Conservation (phyloP, 2,888 invertebrate species). For the Stictocephala bisonia region DNA sequence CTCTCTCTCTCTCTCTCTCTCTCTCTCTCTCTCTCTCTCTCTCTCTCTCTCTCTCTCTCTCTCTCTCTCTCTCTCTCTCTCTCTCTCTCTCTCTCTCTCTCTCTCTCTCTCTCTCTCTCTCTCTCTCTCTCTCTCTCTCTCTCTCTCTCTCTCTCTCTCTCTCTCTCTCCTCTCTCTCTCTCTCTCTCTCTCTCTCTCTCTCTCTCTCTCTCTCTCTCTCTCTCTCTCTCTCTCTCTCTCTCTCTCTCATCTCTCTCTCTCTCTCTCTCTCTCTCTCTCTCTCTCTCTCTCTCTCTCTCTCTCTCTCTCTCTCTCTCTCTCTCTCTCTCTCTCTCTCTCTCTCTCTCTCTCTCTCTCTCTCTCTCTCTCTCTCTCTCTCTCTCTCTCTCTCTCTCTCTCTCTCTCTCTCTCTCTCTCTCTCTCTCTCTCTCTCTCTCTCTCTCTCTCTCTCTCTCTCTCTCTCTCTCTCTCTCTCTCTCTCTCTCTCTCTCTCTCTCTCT, state of each 20-base stretch:
- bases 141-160: constrained; percentile 16
- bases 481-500: background rate
- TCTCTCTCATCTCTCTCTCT: too few species aligned
- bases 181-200: constrained; percentile 9
- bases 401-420: background rate
- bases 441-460: background rate
- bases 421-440: background rate
- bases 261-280: constrained; percentile 13
- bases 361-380: constrained; percentile 13
- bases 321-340: constrained; percentile 13
- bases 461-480: background rate
- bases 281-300: constrained; percentile 13
- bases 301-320: constrained; percentile 13
- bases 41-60: constrained; percentile 5
- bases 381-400: constrained; percentile 3
- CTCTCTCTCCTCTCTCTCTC: constrained; percentile 2
- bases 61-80: constrained; percentile 1
- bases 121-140: constrained; percentile 1
- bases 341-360: constrained; percentile 13
- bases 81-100: constrained; percentile 9
- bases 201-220: constrained; percentile 12
- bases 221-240: constrained; percentile 1
- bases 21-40: constrained; percentile 9
- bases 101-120: constrained; percentile 1
- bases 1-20: constrained; percentile 5